These are phyloP conservation scores for Corynorhinus townsendii DNA, from an alignment of 2,113 vertebrate genomes.

Conservation along the genomic window DNA sequence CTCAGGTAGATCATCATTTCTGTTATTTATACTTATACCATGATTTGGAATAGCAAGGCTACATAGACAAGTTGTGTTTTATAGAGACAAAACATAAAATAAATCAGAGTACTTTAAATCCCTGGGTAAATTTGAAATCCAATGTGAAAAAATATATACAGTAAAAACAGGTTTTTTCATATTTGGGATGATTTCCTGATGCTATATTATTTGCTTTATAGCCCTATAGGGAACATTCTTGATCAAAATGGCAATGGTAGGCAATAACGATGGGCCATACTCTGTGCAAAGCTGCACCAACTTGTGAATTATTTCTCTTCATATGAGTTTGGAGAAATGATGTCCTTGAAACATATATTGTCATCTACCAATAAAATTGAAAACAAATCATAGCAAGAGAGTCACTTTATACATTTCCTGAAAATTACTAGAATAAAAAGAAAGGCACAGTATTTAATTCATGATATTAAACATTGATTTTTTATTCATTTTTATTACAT, in stretches of 20 bases:
- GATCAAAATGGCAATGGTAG: neutral
- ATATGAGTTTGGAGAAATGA: neutral
- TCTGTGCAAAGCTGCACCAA: neutral
- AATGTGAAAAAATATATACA: neutral
- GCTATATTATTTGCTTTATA: conserved; percentile 21
- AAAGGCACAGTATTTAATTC: neutral
- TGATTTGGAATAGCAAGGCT: neutral
- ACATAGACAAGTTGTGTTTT: neutral
- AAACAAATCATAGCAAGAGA: neutral
- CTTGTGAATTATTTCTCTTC: conserved; percentile 4
- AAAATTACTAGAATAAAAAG: neutral
- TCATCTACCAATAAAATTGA: neutral
- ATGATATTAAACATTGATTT: neutral
- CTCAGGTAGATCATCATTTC: neutral
- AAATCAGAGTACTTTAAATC: conserved; percentile 21
- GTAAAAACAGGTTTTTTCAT: neutral
- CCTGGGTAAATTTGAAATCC: neutral
- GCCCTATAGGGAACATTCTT: neutral
- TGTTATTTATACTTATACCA: neutral
- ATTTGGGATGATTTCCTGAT: neutral
- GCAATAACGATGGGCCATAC: neutral
- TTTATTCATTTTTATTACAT: neutral
- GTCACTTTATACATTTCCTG: neutral
- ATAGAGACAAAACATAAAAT: conserved; percentile 2
- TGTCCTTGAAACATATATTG: neutral